phyloP scores from a whole-genome alignment of 1,140 invertebrate genomes.

The Leptoteleia sp. region DNA sequence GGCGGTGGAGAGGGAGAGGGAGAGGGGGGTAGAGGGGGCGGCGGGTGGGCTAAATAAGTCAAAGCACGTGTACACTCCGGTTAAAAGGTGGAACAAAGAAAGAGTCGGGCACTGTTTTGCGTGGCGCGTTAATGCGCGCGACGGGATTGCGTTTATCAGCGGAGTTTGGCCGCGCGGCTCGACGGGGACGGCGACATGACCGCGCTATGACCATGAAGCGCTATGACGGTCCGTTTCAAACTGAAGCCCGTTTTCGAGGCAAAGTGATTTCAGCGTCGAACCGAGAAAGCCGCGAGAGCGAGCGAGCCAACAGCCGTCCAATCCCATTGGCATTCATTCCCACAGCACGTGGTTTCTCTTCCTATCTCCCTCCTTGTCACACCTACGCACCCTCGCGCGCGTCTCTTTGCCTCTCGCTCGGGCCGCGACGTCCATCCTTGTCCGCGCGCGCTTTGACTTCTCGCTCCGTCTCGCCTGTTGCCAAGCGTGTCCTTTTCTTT shows the following conservation, averaged over 20 bases:
- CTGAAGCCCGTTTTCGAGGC: constrained; percentile 70
- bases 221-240: constrained; percentile 79
- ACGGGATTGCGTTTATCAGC: neutral
- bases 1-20: too few relatives aligned
- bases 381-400: constrained; percentile 42
- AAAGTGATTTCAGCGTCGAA: constrained; percentile 55
- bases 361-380: constrained; percentile 45
- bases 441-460: neutral
- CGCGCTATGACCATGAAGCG: constrained; percentile 74
- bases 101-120: constrained; percentile 28
- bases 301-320: constrained; percentile 52
- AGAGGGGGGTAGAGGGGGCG: neutral
- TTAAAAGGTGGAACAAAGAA: constrained; percentile 27
- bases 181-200: constrained; percentile 1
- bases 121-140: too few relatives aligned
- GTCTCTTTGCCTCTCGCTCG: constrained; percentile 15
- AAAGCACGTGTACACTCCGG: constrained; percentile 22
- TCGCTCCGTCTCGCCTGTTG: neutral
- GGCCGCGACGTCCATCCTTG: neutral
- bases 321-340: constrained; percentile 77
- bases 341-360: constrained; percentile 76
- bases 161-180: neutral
- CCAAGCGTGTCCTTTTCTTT: neutral
- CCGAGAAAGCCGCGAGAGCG: constrained; percentile 55
- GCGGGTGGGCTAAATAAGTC: neutral